phyloP scores from a whole-genome alignment of 2,888 invertebrate genomes.

The Catonia carolina region DNA sequence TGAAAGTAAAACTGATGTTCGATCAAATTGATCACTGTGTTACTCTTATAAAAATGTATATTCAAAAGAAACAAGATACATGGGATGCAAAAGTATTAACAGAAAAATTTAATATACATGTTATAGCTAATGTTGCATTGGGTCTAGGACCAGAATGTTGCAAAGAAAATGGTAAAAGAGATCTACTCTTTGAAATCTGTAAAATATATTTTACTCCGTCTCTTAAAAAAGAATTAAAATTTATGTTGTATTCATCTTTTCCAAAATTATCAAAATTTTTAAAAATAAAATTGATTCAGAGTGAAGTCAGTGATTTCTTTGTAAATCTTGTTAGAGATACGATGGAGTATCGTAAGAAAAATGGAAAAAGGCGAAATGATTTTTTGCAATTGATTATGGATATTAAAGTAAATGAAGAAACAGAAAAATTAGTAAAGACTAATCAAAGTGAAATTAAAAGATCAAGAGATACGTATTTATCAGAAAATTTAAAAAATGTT shows the following conservation, averaged over 20 bases:
- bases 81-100: constrained; percentile 6
- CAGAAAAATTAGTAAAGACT: background rate
- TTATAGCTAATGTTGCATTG: constrained; percentile 26
- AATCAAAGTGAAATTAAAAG: background rate
- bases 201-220: constrained; percentile 2
- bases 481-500: too few relatives aligned
- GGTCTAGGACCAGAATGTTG: constrained; percentile 8
- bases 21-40: constrained; percentile 36
- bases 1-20: constrained; percentile 42
- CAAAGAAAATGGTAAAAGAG: background rate
- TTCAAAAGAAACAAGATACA: constrained; percentile 28
- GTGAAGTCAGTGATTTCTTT: constrained; percentile 21
- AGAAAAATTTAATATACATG: constrained; percentile 26
- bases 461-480: too few relatives aligned
- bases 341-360: constrained; percentile 23
- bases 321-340: constrained; percentile 21
- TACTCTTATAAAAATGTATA: constrained; percentile 30
- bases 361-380: constrained; percentile 27
- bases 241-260: background rate
- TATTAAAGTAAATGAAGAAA: constrained; percentile 21
- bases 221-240: background rate
- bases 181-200: constrained; percentile 7
- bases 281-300: background rate
- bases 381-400: constrained; percentile 27
- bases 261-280: constrained; percentile 10